phyloP scores from a whole-genome alignment of 1,140 invertebrate species.

The Heterodera carotae region DNA sequence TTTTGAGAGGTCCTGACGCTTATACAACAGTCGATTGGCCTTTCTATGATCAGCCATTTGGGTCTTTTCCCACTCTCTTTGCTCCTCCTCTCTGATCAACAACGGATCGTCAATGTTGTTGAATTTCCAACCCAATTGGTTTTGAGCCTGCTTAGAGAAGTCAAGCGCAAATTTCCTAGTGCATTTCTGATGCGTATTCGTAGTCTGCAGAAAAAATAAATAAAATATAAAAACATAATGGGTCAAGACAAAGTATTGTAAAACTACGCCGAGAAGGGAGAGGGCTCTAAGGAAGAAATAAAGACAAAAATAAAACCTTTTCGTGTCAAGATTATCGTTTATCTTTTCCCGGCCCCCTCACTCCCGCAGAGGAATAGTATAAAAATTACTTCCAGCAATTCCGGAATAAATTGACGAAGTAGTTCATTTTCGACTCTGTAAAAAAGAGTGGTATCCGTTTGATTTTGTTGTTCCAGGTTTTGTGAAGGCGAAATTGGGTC shows the following conservation, averaged over 20 bases:
- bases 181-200: neutral
- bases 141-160: conserved; percentile 35
- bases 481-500: conserved; percentile 53
- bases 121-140: conserved; percentile 43
- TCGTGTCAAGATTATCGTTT: too few relatives aligned
- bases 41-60: conserved; percentile 30
- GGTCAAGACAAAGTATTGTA: too few relatives aligned
- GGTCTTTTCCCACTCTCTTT: conserved; percentile 23
- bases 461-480: conserved; percentile 13
- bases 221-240: conserved; percentile 1
- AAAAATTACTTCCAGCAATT: conserved; percentile 25
- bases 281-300: too few relatives aligned
- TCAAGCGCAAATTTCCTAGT: neutral
- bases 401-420: conserved; percentile 48
- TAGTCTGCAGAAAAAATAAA: neutral
- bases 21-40: conserved; percentile 38
- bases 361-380: too few relatives aligned
- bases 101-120: conserved; percentile 37
- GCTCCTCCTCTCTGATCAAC: conserved; percentile 29
- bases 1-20: conserved; percentile 47
- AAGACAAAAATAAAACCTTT: too few relatives aligned
- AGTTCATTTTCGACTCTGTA: conserved; percentile 41
- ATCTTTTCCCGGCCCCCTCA: too few relatives aligned
- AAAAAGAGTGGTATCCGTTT: conserved; percentile 30
- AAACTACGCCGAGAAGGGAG: too few relatives aligned